Base-by-base conservation (phyloP, 2,797 vertebrate genomes). In the Gymnothorax javanicus region DNA sequence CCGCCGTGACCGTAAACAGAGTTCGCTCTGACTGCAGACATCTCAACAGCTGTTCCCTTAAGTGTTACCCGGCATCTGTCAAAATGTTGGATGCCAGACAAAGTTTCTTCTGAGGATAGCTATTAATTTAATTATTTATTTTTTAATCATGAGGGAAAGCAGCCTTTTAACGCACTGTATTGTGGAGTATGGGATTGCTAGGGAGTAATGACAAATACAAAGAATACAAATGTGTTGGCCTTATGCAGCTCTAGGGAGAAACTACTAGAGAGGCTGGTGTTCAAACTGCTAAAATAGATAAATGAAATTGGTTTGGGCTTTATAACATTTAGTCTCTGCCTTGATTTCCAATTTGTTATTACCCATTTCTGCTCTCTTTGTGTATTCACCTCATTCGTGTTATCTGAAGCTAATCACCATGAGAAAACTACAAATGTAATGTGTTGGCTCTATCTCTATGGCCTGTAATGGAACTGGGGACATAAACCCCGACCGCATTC, bases 21-120 rank as follows among this genome's bases (percentile, higher is more conserved):
- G 85, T 27, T 84, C 87, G 81, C 62, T 58, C 85, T 84, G 23
- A 20, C 60, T 82, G 82, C 84, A 89, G 89, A 85, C 85, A 89
- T 89, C 82, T 90, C 58, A 89, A 86, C 89, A 90, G 87, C 90
- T 89, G 91, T 85, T 89, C 84, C 89, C 84, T 86, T 84, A 90
- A 89, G 86, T 84, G 85, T 84, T 85, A 86, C 86, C 87, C 83
- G 86, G 85, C 82, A 90, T 88, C 89, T 90, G 90, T 91, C 88
- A 86, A 60, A 89, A 87, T 56, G 58, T 13, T 73, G 57, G 59
- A 88, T 85, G 86, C 62, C 81, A 85, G 86, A 86, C 87, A 81
- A 86, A 89, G 82, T 89, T 84, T 60, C 69, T 88, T 87, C 84
- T 86, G 84, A 85, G 67, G 57, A 23, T 59, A 64, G 33, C n/a